Conservation (phyloP, 2,113 vertebrate species). For the Seriola quinqueradiata region DNA sequence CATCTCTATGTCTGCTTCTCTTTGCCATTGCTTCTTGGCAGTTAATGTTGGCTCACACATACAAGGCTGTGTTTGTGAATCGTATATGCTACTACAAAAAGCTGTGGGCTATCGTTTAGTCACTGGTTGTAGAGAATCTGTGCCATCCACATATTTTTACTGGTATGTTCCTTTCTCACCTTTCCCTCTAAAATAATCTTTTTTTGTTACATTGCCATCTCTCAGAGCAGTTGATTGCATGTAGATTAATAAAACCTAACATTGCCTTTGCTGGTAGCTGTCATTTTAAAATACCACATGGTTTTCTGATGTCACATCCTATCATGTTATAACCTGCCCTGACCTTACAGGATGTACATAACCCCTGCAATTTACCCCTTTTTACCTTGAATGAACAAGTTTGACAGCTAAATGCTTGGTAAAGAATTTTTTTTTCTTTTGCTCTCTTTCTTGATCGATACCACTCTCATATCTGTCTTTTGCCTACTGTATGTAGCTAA, state of each 20-base stretch:
- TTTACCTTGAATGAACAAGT: no score
- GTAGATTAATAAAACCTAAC: not conserved
- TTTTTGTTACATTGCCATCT: not conserved
- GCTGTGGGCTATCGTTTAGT: slow-evolving; percentile 35
- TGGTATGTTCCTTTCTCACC: slow-evolving; percentile 17
- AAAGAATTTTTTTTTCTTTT: not conserved
- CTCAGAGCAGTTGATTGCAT: not conserved
- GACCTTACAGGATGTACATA: not conserved
- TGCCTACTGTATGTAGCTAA: not conserved
- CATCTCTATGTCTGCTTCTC: slow-evolving; percentile 23
- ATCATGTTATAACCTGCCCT: not conserved
- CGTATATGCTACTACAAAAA: slow-evolving; percentile 25
- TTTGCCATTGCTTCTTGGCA: slow-evolving; percentile 57
- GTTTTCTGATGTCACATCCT: not conserved
- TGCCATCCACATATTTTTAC: slow-evolving; percentile 1
- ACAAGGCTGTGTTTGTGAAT: slow-evolving; percentile 16
- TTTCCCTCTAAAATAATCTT: not conserved
- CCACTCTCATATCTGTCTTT: not conserved
- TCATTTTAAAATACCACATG: not conserved
- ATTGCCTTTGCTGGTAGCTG: not conserved
- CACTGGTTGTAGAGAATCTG: slow-evolving; percentile 30
- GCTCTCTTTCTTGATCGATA: not conserved
- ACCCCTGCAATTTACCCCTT: no score
- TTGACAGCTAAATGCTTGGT: not conserved
- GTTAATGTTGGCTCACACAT: slow-evolving; percentile 47